Conservation (phyloP, 2,113 vertebrate genomes). For the Garra rufa region DNA sequence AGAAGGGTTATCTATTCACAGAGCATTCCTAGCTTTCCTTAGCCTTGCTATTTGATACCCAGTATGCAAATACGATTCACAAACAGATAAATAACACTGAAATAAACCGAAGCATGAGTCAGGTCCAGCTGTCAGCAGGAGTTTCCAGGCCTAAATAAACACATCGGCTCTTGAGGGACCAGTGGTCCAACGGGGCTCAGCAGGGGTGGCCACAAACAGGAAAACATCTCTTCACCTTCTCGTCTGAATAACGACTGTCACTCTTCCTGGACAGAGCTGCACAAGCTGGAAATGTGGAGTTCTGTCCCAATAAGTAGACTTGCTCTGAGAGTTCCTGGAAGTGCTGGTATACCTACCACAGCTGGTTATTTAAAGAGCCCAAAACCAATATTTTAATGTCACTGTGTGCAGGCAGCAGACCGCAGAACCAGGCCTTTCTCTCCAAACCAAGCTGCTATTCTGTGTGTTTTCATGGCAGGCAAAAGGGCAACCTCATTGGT, state of each 20-base stretch:
- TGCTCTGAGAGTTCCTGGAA: constrained; percentile 56
- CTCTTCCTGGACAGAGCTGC: constrained; percentile 3
- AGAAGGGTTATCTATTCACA: not conserved
- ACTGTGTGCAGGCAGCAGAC: constrained; percentile 66
- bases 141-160: constrained; percentile 22
- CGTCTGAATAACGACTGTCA: constrained; percentile 1
- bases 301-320: constrained; percentile 3
- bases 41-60: not conserved
- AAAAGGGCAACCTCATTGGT: not conserved
- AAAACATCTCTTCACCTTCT: constrained; percentile 39
- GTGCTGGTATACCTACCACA: constrained; percentile 70
- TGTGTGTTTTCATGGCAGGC: constrained; percentile 15
- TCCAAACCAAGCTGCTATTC: constrained; percentile 43
- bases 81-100: constrained; percentile 10
- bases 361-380: constrained; percentile 67
- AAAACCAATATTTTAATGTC: constrained; percentile 71
- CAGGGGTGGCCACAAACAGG: not conserved
- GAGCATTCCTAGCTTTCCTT: not conserved
- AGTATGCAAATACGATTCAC: constrained; percentile 32
- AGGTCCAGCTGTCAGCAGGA: not conserved
- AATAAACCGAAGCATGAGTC: constrained; percentile 11
- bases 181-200: not conserved
- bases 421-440: constrained; percentile 51
- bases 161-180: not conserved
- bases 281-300: not conserved